A percentile compares a stretch with the other conserved stretches of the same genome.
These are phyloP conservation scores for Lepidothrix coronata DNA, from an alignment of 2,113 vertebrate species.

Conservation along the genomic window DNA sequence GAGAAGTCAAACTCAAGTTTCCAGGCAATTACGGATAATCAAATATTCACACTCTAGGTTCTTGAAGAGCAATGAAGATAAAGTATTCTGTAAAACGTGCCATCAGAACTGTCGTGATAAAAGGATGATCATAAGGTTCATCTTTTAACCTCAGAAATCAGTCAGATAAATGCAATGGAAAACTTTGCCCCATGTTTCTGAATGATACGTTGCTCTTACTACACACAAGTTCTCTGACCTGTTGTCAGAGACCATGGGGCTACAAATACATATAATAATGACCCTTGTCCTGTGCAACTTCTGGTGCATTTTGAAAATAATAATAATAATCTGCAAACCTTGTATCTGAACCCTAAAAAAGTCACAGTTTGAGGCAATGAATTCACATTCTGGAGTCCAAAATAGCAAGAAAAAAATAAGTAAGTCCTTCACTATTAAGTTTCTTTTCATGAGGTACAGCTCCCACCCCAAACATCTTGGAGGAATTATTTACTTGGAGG, in stretches of 20 bases:
- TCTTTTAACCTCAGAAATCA: not conserved
- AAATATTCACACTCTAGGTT: not conserved
- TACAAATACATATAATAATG: not conserved
- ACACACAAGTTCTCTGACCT: not conserved
- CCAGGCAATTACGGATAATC: not conserved
- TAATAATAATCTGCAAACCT: not conserved
- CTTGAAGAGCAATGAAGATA: not conserved
- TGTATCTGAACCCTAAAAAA: not conserved
- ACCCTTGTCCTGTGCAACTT: not conserved
- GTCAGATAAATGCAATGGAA: not conserved
- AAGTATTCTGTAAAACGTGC: not conserved
- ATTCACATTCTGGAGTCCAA: not conserved
- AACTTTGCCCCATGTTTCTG: not conserved
- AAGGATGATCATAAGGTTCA: not conserved
- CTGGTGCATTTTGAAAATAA: not conserved
- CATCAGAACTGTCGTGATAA: not conserved
- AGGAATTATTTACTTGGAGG: not conserved
- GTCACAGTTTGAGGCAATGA: not conserved
- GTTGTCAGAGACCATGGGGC: not conserved
- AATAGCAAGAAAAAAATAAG: not conserved
- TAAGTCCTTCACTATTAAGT: not conserved
- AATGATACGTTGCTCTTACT: not conserved
- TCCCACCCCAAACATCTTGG: not conserved
- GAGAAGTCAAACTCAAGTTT: constrained; percentile 2
- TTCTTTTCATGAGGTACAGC: not conserved